phyloP scores from a whole-genome alignment of 2,797 vertebrate genomes.

The Pseudochirops corinnae region DNA sequence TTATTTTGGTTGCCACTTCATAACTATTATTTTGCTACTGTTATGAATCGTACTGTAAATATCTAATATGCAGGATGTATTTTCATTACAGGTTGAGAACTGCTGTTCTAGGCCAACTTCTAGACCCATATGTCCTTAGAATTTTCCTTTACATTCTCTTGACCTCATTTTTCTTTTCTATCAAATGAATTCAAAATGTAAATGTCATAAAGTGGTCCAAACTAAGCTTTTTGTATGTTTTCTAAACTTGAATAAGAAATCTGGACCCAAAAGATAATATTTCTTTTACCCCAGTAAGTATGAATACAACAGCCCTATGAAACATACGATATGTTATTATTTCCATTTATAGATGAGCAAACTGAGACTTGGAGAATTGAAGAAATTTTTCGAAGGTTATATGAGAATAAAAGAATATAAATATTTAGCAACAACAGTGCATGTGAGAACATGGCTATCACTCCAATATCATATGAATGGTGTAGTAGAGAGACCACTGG shows the following conservation, averaged over 20 bases:
- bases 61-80: no score
- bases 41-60: no score
- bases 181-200: neutral
- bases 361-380: neutral
- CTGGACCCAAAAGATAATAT: neutral
- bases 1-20: no score
- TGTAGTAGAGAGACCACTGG: neutral
- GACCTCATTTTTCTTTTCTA: neutral
- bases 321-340: neutral
- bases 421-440: neutral
- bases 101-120: neutral
- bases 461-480: neutral
- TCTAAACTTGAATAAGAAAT: neutral
- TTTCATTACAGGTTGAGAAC: no score
- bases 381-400: neutral
- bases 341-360: neutral
- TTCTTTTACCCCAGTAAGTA: neutral
- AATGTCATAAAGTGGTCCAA: slow-evolving; percentile 54
- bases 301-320: neutral
- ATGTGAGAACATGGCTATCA: neutral
- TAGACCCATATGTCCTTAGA: neutral
- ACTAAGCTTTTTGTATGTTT: slow-evolving; percentile 46
- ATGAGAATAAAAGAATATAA: neutral
- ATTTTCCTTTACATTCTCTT: neutral
- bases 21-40: no score